Percentiles rank a stretch among this genome's conserved stretches.
These are phyloP conservation scores for Cyprinodon diabolis DNA, from an alignment of 2,797 vertebrate species.

Conservation along the genomic window DNA sequence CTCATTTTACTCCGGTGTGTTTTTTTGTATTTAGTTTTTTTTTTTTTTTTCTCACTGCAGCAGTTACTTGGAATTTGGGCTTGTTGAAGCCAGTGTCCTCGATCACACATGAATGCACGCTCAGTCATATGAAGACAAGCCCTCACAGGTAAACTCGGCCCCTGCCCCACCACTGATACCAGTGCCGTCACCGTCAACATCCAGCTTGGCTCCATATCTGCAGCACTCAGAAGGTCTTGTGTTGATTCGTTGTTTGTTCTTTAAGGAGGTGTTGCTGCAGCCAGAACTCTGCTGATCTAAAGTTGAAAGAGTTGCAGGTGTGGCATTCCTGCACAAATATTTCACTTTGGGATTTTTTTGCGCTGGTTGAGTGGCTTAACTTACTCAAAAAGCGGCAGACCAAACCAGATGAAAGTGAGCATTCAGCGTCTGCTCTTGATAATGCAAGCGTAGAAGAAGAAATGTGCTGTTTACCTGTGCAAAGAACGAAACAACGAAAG, in stretches of 20 bases:
- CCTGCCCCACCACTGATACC: conserved; percentile 8
- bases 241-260: background rate
- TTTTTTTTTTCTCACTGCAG: background rate
- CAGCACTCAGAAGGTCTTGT: background rate
- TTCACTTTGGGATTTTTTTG: background rate
- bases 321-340: background rate
- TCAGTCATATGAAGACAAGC: conserved; percentile 40
- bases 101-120: conserved; percentile 16
- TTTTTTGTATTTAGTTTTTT: background rate
- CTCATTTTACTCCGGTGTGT: conserved; percentile 3
- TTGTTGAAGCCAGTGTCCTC: conserved; percentile 48
- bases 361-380: background rate
- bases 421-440: too few species aligned
- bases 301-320: background rate
- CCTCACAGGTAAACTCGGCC: conserved; percentile 39
- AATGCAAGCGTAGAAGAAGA: too few species aligned
- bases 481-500: too few species aligned
- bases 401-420: too few species aligned
- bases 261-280: conserved; percentile 14
- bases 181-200: conserved; percentile 40
- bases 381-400: too few species aligned
- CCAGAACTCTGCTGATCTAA: background rate
- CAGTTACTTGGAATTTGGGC: conserved; percentile 53
- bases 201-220: conserved; percentile 15
- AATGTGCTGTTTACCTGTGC: too few species aligned